Base-by-base conservation (phyloP, 2,888 invertebrate genomes). In the Argynnis bischoffii region DNA sequence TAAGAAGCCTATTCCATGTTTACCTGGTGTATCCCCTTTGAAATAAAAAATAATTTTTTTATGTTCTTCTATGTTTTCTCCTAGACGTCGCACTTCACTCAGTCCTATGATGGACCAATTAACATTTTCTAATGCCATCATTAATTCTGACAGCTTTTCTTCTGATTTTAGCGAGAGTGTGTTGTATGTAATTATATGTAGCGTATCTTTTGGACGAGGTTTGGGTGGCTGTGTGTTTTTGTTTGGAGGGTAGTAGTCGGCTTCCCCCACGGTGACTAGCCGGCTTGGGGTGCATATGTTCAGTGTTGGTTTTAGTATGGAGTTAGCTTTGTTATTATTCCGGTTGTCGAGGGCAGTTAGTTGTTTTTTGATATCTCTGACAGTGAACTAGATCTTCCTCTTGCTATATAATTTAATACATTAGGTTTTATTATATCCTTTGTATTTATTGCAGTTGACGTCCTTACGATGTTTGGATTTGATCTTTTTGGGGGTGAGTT, bases 1-100 rank as follows among this genome's bases (percentile, higher is more conserved):
- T 6, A 75, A 14, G 35, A 75, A 74, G n/a, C 75, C 72, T 6
- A 31, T n/a, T 35, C 55, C 31, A 35, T 35, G 3, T 35, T 5
- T 2, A 11, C 55, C 55, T 15, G 14, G 35, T 13, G 55, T 31
- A 6, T 55, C 31, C 3, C 55, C 55, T 35, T 35, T 55, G n/a
- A 13, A 55, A n/a, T 31, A 55, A 3, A 55, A 35, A 2, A 55
- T 35, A 35, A 35, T 35, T 8, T 55, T n/a, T 1, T 31, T 31
- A 55, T 55, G 55, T 0, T 55, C 55, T 15, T 55, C 55, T 31
- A 55, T 55, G 3, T 1, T 13, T 55, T 35, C 35, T 13, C 55
- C 55, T 31, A 14, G n/a, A 14, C 55, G 35, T 15, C 55, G 13
- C 2, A 55, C 55, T 55, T 55, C 31, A n/a, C 55, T 35, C 15